phyloP scores from a whole-genome alignment of 1,140 invertebrate species.

The Brachionus manjavacas region DNA sequence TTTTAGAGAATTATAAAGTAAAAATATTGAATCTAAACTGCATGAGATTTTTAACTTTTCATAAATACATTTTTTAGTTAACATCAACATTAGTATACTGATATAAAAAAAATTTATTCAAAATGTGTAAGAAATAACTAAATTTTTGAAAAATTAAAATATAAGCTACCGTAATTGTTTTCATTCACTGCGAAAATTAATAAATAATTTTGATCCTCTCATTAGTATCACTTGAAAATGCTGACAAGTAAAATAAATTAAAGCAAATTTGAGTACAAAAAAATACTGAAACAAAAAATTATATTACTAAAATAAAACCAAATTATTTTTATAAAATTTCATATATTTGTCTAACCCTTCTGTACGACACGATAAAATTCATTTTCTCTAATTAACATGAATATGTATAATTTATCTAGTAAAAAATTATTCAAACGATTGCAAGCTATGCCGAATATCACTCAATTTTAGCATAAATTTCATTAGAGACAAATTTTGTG shows the following conservation, averaged over 20 bases:
- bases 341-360: background rate
- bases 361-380: conserved; percentile 27
- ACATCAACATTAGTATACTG: background rate
- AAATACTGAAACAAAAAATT: background rate
- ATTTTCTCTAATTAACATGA: conserved; percentile 1
- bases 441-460: background rate
- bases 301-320: background rate
- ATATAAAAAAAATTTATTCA: background rate
- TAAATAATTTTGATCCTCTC: background rate
- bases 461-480: background rate
- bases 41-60: conserved; percentile 33
- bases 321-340: background rate
- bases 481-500: background rate
- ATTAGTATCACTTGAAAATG: background rate
- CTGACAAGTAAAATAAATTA: background rate
- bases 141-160: background rate
- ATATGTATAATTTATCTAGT: background rate
- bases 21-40: background rate
- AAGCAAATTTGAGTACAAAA: background rate
- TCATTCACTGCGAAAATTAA: background rate
- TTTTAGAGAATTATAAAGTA: background rate
- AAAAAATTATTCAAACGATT: background rate
- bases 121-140: background rate
- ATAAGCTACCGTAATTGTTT: background rate
- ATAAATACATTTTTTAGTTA: background rate